phyloP scores from a whole-genome alignment of 2,888 invertebrate genomes.

The Oasisia sp. region DNA sequence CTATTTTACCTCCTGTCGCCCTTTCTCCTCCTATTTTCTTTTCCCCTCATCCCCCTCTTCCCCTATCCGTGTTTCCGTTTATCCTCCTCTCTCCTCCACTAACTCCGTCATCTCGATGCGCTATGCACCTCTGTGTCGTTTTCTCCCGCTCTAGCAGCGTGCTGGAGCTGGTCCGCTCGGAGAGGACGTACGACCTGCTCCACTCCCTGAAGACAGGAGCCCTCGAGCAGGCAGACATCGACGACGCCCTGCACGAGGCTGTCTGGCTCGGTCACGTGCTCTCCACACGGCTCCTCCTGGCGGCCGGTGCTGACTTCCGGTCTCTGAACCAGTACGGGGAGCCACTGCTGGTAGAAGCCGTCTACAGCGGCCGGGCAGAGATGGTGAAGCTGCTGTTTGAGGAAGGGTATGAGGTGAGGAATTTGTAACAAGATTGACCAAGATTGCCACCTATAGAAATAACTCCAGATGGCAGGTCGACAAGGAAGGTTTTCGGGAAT shows the following conservation, averaged over 20 bases:
- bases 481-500: too few relatives aligned
- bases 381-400: slow-evolving; percentile 24
- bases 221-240: slow-evolving; percentile 22
- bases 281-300: slow-evolving; percentile 22
- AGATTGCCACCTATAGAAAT: too few relatives aligned
- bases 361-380: slow-evolving; percentile 30
- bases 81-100: not conserved
- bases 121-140: not conserved
- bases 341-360: slow-evolving; percentile 29
- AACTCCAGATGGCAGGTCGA: too few relatives aligned
- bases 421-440: too few relatives aligned
- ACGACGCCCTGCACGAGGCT: slow-evolving; percentile 28
- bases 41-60: not conserved
- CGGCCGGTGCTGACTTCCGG: slow-evolving; percentile 25
- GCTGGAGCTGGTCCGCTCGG: not conserved
- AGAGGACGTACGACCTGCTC: slow-evolving; percentile 7
- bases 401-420: slow-evolving; percentile 20
- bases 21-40: not conserved
- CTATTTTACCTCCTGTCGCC: not conserved
- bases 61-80: not conserved
- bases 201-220: not conserved
- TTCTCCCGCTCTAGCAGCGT: not conserved
- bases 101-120: not conserved
- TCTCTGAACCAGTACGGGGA: slow-evolving; percentile 25
- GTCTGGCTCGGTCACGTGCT: slow-evolving; percentile 27